Percentiles rank a stretch among this genome's conserved stretches.
These are phyloP conservation scores for Ptilodon capucinus DNA, from an alignment of 2,888 invertebrate species.

Conservation along the genomic window DNA sequence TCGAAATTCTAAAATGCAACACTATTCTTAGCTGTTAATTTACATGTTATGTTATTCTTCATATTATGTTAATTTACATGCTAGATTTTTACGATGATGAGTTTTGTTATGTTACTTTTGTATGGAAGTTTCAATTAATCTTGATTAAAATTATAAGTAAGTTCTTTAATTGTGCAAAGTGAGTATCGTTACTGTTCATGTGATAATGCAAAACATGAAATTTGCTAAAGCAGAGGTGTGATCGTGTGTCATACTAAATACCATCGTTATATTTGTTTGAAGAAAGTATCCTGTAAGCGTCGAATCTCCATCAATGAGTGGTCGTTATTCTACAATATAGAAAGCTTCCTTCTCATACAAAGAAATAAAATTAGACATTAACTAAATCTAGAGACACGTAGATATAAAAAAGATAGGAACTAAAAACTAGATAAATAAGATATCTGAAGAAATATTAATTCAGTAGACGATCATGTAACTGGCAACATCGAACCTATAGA, in stretches of 20 bases:
- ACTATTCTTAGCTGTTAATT: constrained; percentile 53
- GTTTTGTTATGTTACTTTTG: neutral
- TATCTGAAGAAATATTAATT: neutral
- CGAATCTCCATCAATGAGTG: constrained; percentile 21
- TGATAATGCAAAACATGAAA: constrained; percentile 43
- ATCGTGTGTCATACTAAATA: constrained; percentile 36
- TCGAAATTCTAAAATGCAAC: constrained; percentile 59
- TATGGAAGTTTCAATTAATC: neutral
- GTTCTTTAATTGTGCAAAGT: constrained; percentile 35
- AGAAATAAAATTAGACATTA: neutral
- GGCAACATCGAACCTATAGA: neutral
- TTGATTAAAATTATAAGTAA: constrained; percentile 20
- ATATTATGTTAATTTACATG: constrained; percentile 56
- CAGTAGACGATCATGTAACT: neutral
- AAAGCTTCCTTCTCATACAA: constrained; percentile 42
- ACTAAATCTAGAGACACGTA: neutral
- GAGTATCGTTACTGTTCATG: constrained; percentile 30
- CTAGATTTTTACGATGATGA: constrained; percentile 34
- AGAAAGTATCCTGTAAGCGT: constrained; percentile 25
- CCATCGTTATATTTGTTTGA: constrained; percentile 23
- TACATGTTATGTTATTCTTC: constrained; percentile 57
- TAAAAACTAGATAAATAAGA: neutral
- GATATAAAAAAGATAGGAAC: neutral
- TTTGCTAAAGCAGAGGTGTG: constrained; percentile 55
- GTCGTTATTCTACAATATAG: constrained; percentile 26